Conservation (phyloP, 1,140 invertebrate genomes). For the Drosophila ercepeae region DNA sequence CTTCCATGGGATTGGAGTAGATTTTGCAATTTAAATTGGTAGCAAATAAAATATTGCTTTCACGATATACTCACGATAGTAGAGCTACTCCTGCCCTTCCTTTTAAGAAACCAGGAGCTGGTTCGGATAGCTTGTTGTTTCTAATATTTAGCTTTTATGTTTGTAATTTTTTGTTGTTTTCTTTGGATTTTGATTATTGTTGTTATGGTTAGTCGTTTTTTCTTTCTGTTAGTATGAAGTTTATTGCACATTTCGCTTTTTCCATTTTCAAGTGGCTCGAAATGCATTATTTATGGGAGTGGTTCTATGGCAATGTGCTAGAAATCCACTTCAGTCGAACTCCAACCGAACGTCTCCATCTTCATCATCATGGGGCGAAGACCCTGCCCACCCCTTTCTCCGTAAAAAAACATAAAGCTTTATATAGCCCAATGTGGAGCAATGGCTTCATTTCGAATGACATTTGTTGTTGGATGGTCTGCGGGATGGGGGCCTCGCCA, state of each 20-base stretch:
- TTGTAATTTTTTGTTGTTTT: slow-evolving; percentile 42
- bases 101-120: background rate
- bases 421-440: slow-evolving; percentile 53
- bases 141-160: slow-evolving; percentile 29
- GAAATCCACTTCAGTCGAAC: slow-evolving; percentile 63
- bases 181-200: slow-evolving; percentile 8
- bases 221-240: slow-evolving; percentile 36
- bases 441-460: slow-evolving; percentile 77
- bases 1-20: background rate
- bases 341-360: slow-evolving; percentile 34
- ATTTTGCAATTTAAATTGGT: background rate
- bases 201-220: slow-evolving; percentile 11
- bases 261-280: slow-evolving; percentile 67
- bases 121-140: background rate
- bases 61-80: too few species aligned
- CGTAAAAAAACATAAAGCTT: background rate
- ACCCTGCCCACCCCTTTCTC: slow-evolving; percentile 1
- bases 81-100: too few species aligned
- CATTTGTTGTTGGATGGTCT: slow-evolving; percentile 68
- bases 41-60: background rate
- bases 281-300: slow-evolving; percentile 74
- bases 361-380: slow-evolving; percentile 17
- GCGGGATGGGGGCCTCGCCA: slow-evolving; percentile 54
- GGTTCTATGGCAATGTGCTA: slow-evolving; percentile 62
- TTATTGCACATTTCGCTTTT: slow-evolving; percentile 69